These are phyloP conservation scores for Spisula solida DNA, from an alignment of 2,888 invertebrate species.

Conservation along the genomic window DNA sequence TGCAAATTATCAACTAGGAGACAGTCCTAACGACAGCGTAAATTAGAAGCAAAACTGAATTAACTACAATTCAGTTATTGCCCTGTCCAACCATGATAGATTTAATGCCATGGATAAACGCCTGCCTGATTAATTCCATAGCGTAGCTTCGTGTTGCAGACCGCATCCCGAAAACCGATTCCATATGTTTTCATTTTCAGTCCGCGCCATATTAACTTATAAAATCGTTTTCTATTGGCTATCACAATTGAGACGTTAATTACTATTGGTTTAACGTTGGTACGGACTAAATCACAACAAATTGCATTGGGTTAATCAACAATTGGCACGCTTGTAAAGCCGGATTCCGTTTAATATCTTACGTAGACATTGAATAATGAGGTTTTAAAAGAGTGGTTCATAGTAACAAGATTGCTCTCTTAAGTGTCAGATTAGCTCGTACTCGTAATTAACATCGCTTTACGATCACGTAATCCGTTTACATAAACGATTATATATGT, in stretches of 20 bases:
- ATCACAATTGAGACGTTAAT: conserved; percentile 15
- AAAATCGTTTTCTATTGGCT: conserved; percentile 39
- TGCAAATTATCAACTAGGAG: not conserved
- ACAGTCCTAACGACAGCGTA: not conserved
- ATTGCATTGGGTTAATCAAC: conserved; percentile 16
- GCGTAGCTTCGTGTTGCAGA: conserved; percentile 4
- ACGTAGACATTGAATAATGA: conserved; percentile 35
- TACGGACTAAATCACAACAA: conserved; percentile 11
- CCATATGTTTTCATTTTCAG: conserved; percentile 34
- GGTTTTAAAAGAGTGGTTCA: conserved; percentile 35
- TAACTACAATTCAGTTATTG: conserved; percentile 38
- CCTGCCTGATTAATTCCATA: conserved; percentile 37
- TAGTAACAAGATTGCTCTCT: not conserved
- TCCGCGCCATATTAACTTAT: conserved; percentile 46
- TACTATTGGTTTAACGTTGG: conserved; percentile 25
- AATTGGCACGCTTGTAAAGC: conserved; percentile 10
- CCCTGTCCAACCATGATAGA: conserved; percentile 41
- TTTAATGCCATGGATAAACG: conserved; percentile 36
- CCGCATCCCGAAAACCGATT: conserved; percentile 23
- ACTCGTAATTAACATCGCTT: conserved; percentile 11
- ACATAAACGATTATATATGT: conserved; percentile 34
- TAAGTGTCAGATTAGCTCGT: conserved; percentile 34
- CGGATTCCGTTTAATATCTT: conserved; percentile 11
- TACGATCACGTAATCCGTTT: not conserved
- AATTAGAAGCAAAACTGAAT: conserved; percentile 38